phyloP scores from a whole-genome alignment of 2,797 vertebrate genomes.

The Falco naumanni region DNA sequence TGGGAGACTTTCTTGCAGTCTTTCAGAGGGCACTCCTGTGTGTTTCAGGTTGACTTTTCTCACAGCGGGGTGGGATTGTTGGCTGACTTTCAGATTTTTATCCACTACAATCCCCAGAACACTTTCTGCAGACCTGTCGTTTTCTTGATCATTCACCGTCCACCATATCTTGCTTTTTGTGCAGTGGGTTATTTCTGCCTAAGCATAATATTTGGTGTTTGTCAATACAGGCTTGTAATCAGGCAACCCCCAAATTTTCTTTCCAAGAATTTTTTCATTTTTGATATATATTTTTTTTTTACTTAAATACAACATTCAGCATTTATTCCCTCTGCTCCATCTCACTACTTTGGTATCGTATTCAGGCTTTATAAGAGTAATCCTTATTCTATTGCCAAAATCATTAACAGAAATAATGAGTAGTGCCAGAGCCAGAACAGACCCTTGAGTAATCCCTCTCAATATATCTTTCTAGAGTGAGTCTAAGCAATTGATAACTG shows the following conservation, averaged over 20 bases:
- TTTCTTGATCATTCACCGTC: neutral
- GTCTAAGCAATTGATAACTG: neutral
- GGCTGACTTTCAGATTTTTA: neutral
- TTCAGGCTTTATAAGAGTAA: neutral
- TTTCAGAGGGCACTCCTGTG: neutral
- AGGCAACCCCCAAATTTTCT: neutral
- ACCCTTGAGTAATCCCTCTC: neutral
- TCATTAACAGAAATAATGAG: neutral
- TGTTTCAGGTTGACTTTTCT: neutral
- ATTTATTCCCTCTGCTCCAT: neutral
- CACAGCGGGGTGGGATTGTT: neutral
- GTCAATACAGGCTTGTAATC: neutral
- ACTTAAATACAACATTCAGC: neutral
- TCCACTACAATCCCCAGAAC: neutral
- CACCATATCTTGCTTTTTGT: neutral
- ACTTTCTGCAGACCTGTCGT: neutral
- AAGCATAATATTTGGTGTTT: neutral
- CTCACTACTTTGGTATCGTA: neutral
- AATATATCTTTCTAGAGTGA: constrained; percentile 1
- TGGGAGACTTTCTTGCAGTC: neutral
- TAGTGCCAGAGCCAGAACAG: neutral
- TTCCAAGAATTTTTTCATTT: neutral
- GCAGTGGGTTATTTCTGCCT: neutral
- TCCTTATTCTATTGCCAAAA: neutral
- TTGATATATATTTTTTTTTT: neutral